These are phyloP conservation scores for Pogona vitticeps DNA, from an alignment of 2,113 vertebrate species.

Conservation along the genomic window DNA sequence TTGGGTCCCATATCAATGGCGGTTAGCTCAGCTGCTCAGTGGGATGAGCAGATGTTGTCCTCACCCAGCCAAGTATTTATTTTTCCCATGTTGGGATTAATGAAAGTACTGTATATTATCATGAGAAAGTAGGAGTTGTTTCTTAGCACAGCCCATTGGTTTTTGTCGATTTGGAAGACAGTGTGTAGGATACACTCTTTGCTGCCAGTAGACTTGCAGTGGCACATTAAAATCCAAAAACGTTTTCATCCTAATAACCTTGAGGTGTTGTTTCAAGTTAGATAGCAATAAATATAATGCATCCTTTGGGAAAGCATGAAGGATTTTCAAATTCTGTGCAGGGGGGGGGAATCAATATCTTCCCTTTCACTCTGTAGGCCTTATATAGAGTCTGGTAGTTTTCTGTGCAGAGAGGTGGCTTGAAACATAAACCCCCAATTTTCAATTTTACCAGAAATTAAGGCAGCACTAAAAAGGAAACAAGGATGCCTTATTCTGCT, in stretches of 20 bases:
- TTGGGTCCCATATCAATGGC: not conserved
- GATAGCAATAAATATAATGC: slow-evolving; percentile 85
- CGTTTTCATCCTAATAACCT: slow-evolving; percentile 84
- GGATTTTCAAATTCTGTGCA: slow-evolving; percentile 84
- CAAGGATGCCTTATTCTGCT: slow-evolving; percentile 57
- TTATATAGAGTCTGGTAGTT: slow-evolving; percentile 72
- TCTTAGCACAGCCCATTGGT: not conserved
- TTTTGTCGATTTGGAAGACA: slow-evolving; percentile 11
- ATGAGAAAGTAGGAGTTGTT: no score
- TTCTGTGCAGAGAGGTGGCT: slow-evolving; percentile 77
- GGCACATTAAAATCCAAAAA: slow-evolving; percentile 57
- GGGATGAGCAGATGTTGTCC: not conserved
- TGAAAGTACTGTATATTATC: no score
- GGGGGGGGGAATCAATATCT: slow-evolving; percentile 78
- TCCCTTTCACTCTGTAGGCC: slow-evolving; percentile 76
- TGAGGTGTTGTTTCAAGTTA: slow-evolving; percentile 83
- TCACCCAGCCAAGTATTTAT: not conserved
- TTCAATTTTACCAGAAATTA: slow-evolving; percentile 74
- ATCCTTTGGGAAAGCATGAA: slow-evolving; percentile 77
- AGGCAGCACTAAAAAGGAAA: slow-evolving; percentile 69
- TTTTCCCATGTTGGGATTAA: not conserved
- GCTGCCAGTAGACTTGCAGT: slow-evolving; percentile 28
- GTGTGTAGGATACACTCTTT: slow-evolving; percentile 8
- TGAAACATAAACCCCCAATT: slow-evolving; percentile 78
- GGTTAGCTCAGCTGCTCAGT: not conserved